phyloP scores from a whole-genome alignment of 2,797 vertebrate species.

The Rhodeus uyekii region DNA sequence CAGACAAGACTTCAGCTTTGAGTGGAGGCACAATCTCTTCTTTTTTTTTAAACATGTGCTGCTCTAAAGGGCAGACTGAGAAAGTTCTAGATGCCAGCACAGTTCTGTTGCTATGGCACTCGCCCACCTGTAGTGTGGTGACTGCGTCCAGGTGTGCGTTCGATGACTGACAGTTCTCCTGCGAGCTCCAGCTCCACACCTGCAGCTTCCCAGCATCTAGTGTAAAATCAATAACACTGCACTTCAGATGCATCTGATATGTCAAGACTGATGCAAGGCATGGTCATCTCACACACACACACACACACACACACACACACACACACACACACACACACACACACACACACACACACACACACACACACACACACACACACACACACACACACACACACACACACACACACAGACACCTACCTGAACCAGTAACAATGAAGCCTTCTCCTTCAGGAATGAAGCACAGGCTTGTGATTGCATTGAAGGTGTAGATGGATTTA shows the following conservation, averaged over 20 bases:
- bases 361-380: background rate
- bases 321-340: conserved; percentile 35
- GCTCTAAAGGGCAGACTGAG: conserved; percentile 43
- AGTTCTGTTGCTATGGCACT: conserved; percentile 54
- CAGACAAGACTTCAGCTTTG: conserved; percentile 22
- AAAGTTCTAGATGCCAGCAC: conserved; percentile 33
- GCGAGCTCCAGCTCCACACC: conserved; percentile 80
- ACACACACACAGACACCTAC: background rate
- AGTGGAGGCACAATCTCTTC: conserved; percentile 30
- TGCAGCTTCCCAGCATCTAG: conserved; percentile 85
- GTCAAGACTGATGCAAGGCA: background rate
- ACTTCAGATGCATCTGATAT: background rate
- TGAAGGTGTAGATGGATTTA: conserved; percentile 85
- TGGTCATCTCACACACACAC: background rate
- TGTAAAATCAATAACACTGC: conserved; percentile 22
- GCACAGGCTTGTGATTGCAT: conserved; percentile 76
- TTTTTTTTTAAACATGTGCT: conserved; percentile 21
- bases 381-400: conserved; percentile 38
- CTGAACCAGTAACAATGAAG: conserved; percentile 76
- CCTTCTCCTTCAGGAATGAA: conserved; percentile 76
- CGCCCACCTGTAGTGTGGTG: conserved; percentile 80
- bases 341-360: background rate
- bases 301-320: conserved; percentile 9
- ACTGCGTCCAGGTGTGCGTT: conserved; percentile 79
- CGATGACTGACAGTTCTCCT: conserved; percentile 79